Conservation (phyloP, 1,140 invertebrate species). For the Dinoponera quadriceps region DNA sequence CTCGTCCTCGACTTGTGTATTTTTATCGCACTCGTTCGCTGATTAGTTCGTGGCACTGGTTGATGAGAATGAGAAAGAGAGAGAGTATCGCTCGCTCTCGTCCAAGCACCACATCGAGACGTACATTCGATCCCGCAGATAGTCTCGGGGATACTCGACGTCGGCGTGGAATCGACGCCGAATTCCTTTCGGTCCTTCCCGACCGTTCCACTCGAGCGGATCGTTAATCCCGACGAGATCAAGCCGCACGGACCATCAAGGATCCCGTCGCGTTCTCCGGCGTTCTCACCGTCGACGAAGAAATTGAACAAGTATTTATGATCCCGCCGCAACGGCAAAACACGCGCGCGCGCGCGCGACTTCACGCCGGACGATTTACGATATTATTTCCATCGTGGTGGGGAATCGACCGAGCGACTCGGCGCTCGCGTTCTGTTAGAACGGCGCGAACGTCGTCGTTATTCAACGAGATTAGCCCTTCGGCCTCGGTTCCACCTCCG, state of each 20-base stretch:
- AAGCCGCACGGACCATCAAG: conserved; percentile 4
- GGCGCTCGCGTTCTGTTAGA: conserved; percentile 6
- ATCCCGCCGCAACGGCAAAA: neutral
- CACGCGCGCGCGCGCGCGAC: neutral
- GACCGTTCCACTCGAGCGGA: conserved; percentile 2
- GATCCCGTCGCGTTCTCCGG: neutral
- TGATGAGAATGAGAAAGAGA: no score
- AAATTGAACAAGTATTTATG: conserved; percentile 51
- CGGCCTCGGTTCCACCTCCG: conserved; percentile 20
- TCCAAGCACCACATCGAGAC: no score
- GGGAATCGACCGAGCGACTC: conserved; percentile 22
- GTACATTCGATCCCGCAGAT: conserved; percentile 8
- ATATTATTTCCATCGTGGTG: conserved; percentile 43
- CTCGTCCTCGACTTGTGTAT: no score
- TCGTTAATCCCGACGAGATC: conserved; percentile 41
- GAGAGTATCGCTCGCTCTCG: no score
- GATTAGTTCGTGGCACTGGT: no score
- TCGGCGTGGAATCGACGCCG: neutral
- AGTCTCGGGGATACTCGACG: neutral
- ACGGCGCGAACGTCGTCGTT: conserved; percentile 34
- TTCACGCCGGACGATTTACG: conserved; percentile 44
- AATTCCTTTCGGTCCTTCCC: neutral
- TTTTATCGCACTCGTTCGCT: no score
- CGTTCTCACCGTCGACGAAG: neutral
- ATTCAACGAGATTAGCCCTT: conserved; percentile 60